Percentiles rank a stretch among this genome's conserved stretches.
Evolutionary conservation across 2,888 invertebrate species (phyloP).

Genomic region (Drosophila subquinaria): DNA sequence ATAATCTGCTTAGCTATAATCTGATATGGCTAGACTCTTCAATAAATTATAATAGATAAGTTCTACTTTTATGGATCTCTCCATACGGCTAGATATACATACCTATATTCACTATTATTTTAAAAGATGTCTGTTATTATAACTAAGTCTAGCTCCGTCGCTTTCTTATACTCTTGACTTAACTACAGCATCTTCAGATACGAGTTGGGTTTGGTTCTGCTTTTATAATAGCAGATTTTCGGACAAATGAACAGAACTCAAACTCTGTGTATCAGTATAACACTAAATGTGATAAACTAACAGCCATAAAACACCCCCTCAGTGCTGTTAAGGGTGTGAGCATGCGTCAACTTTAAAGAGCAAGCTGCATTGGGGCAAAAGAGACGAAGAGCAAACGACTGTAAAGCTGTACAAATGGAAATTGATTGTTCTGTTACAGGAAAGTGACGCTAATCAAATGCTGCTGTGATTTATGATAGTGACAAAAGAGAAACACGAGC

Average conservation of each 20-base stretch:
- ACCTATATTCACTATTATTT: too few species aligned
- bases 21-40: too few species aligned
- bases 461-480: constrained; percentile 42
- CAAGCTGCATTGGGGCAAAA: neutral
- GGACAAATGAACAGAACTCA: neutral
- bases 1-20: too few species aligned
- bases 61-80: too few species aligned
- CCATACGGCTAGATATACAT: too few species aligned
- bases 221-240: constrained; percentile 1
- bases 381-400: constrained; percentile 20
- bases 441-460: constrained; percentile 59
- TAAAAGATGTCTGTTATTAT: too few species aligned
- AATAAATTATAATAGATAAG: too few species aligned
- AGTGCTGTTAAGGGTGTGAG: constrained; percentile 10
- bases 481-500: neutral
- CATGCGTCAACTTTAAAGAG: constrained; percentile 41
- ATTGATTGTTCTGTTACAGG: constrained; percentile 44
- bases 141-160: too few species aligned
- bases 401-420: constrained; percentile 24
- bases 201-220: neutral
- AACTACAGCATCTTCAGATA: too few species aligned
- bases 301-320: constrained; percentile 21
- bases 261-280: neutral
- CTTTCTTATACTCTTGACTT: too few species aligned
- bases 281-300: constrained; percentile 20